Evolutionary conservation across 2,888 invertebrate species (phyloP), one percentile per base, ranked within the genome.

Genomic region (Nomada ruficornis): DNA sequence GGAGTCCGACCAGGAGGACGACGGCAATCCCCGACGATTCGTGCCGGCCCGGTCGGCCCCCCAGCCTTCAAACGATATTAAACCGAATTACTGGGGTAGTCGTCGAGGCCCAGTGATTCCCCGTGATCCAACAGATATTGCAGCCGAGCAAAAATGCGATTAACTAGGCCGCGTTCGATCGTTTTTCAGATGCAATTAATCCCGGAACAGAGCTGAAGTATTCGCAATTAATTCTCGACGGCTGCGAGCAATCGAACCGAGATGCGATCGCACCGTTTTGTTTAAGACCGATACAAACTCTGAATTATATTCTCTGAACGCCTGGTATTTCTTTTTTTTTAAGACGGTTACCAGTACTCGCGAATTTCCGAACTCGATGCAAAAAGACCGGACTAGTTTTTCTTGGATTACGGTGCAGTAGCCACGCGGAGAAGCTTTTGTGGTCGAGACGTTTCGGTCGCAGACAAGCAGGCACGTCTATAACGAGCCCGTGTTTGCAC

Each of bases 1-100:
- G 72, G 57, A 77, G 69, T 77, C 63, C 77, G 71, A 87, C 73
- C 83, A 68, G 69, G 75, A 74, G 73, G 85, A 29, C 29, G 29
- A 77, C 68, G 54, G 68, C 52, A 13, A 67, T 74, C 83, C 70
- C 47, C 82, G 68, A 52, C 76, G 57, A 83, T 83, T 82, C 82
- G 68, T 77, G 73, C 72, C 59, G 23, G 59, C 42, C 70, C 52
- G 23, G 23, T 11, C 44, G 69, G 20, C 18, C 23, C 36, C 54
- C 20, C 18, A 47, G 13, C 29, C 23, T 13, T 15, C n/a, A 10
- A 26, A 23, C 73, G 77, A 83, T 83, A 83, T 83, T 83, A 83
- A 77, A 82, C 74, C 67, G 64, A 78, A 83, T 75, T 83, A 62
- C 60, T 60, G 10, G 47, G n/a, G 42, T 65, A 68, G 64, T 60